Evolutionary conservation across 1,140 invertebrate species (phyloP).

Genomic region (Plectrocnemia conspersa): DNA sequence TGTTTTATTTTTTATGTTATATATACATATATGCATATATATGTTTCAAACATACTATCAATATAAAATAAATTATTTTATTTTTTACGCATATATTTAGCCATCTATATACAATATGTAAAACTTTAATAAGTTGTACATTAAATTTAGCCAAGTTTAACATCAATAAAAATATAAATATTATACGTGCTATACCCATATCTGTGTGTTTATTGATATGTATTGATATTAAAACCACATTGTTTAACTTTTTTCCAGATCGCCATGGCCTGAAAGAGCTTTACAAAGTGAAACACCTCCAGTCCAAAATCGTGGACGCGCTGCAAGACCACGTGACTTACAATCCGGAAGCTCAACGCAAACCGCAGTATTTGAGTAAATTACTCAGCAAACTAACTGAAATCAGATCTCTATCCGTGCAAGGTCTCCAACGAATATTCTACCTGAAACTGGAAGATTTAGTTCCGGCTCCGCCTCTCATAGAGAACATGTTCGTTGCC

Average conservation of each 20-base stretch:
- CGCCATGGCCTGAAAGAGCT: constrained; percentile 89
- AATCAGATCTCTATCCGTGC: constrained; percentile 82
- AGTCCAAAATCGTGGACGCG: constrained; percentile 93
- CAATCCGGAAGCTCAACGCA: constrained; percentile 82
- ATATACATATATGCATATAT: too few relatives aligned
- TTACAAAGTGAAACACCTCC: constrained; percentile 85
- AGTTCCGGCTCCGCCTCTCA: constrained; percentile 84
- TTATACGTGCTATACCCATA: too few relatives aligned
- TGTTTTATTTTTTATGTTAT: too few relatives aligned
- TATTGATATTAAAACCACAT: too few relatives aligned
- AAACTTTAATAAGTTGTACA: too few relatives aligned
- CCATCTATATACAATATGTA: too few relatives aligned
- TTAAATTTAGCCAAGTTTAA: too few relatives aligned
- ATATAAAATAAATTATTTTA: too few relatives aligned
- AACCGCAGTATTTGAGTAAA: constrained; percentile 86
- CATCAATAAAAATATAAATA: too few relatives aligned
- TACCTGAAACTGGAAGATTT: constrained; percentile 90
- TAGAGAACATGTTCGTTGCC: constrained; percentile 92
- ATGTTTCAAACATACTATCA: too few relatives aligned
- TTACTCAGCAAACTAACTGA: constrained; percentile 88
- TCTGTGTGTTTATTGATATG: too few relatives aligned
- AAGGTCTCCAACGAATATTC: constrained; percentile 90
- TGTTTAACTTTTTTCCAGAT: constrained; percentile 69
- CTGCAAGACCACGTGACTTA: constrained; percentile 92
- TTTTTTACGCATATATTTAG: too few relatives aligned